Percentiles rank a stretch among this genome's conserved stretches.
Evolutionary conservation across 2,888 invertebrate genomes (phyloP).

Genomic region (Diadromus collaris): DNA sequence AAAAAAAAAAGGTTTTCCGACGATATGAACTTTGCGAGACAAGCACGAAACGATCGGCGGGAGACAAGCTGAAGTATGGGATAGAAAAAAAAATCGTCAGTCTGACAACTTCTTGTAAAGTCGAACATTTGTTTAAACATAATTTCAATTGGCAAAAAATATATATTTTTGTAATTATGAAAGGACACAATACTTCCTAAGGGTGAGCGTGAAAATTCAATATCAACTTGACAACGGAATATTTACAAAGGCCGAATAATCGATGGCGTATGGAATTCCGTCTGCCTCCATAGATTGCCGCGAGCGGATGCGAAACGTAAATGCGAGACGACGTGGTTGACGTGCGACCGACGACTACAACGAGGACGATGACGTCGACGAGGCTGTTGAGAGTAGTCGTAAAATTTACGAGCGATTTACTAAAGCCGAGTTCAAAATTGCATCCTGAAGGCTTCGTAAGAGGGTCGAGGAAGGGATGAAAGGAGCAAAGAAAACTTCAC

Average conservation of each 20-base stretch:
- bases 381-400: conserved; percentile 50
- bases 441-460: conserved; percentile 53
- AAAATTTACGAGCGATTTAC: conserved; percentile 66
- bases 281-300: conserved; percentile 11
- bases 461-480: conserved; percentile 33
- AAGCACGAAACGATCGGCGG: conserved; percentile 25
- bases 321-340: conserved; percentile 20
- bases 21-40: conserved; percentile 4
- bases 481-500: conserved; percentile 20
- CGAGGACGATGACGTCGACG: conserved; percentile 46
- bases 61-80: background rate
- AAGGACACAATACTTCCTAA: background rate
- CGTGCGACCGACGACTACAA: conserved; percentile 28
- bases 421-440: conserved; percentile 61
- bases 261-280: background rate
- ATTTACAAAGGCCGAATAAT: conserved; percentile 26
- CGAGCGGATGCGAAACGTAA: conserved; percentile 16
- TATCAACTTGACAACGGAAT: background rate
- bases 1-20: background rate
- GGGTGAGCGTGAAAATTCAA: background rate
- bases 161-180: background rate
- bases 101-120: background rate
- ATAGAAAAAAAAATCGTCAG: background rate
- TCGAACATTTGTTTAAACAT: background rate
- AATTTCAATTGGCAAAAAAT: background rate